Conservation (phyloP, 2,888 invertebrate species). For the Drosophila sordidula region DNA sequence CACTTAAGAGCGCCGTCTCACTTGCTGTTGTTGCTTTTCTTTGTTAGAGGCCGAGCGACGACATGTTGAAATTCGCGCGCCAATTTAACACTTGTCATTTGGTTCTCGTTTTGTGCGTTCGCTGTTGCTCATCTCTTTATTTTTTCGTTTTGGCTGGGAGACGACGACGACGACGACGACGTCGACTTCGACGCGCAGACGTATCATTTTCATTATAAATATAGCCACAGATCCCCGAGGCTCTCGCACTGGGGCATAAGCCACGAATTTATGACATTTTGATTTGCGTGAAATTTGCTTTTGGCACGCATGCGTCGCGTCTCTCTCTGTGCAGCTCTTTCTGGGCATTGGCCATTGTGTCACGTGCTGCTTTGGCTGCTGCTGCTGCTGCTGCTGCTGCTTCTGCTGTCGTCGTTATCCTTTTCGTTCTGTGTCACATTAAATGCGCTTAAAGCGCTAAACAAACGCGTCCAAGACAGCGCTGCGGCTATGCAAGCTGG, state of each 20-base stretch:
- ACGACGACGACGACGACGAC: conserved; percentile 8
- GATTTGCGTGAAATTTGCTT: conserved; percentile 84
- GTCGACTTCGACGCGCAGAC: conserved; percentile 42
- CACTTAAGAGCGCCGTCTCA: conserved; percentile 36
- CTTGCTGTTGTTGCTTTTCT: conserved; percentile 28
- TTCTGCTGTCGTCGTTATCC: conserved; percentile 74
- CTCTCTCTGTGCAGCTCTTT: conserved; percentile 27
- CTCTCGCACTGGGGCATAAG: conserved; percentile 62
- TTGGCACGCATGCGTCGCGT: conserved; percentile 81
- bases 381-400: too few relatives aligned
- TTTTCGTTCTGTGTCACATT: conserved; percentile 80
- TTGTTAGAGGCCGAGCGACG: conserved; percentile 67
- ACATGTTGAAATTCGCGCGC: conserved; percentile 77
- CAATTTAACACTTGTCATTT: conserved; percentile 81
- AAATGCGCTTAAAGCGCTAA: conserved; percentile 80
- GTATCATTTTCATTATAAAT: conserved; percentile 79
- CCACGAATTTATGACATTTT: conserved; percentile 83
- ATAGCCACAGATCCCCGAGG: conserved; percentile 54
- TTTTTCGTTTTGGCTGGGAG: conserved; percentile 11
- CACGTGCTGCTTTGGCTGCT: conserved; percentile 69
- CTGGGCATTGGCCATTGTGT: conserved; percentile 60
- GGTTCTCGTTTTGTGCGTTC: conserved; percentile 44
- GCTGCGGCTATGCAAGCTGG: conserved; percentile 26
- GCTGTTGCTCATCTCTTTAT: conserved; percentile 22
- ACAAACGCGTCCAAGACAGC: conserved; percentile 66